Base-by-base conservation (phyloP, 1,140 invertebrate genomes). In the Drosophila auraria region DNA sequence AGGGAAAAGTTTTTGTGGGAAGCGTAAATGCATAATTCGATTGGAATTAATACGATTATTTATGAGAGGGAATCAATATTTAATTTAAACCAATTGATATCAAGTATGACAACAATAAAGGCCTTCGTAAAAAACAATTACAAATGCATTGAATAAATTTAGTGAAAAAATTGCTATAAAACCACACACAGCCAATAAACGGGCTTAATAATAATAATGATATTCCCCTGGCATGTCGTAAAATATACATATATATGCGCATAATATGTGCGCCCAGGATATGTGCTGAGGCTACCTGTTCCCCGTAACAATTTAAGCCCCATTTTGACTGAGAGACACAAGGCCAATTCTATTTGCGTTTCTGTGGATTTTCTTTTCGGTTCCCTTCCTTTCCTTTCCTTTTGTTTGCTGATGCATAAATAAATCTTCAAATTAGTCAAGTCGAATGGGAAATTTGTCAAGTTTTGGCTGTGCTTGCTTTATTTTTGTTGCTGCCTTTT, bases 351-450 rank as follows among this genome's bases (percentile, higher is more conserved):
- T 73, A 73, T 73, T 73, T 73, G 70, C 70, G 70, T 73, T 73
- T 51, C 70, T 53, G 38, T 73, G 45, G 68, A 44, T 73, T 73
- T 61, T 61, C 38, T 36, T 53, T 71, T 42, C 36, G 11, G 42
- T 72, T 38, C 17, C 33, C 11, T 36, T 36, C 36, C 36, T 61
- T 61, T 51, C 42, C 27, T 33, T 42, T 68, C 23, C 36, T 12
- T 51, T 60, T 72, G 54, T 73, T 17, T 73, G 54, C 69, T 73
- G 68, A 73, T 73, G 70, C 70, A 73, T 73, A 73, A 73, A 73
- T 73, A 73, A 73, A 54, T 76, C 61, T 65, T 56, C 68, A 73
- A 80, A 80, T 75, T 80, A 75, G 78, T 80, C 70, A 80, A 69
- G 70, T 80, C 70, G 38, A 50, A 69, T 68, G 77, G 58, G 60